A percentile compares a stretch with the other conserved stretches of the same genome.
Conservation (phyloP, 2,797 vertebrate genomes). For the Geotrypetes seraphini region DNA sequence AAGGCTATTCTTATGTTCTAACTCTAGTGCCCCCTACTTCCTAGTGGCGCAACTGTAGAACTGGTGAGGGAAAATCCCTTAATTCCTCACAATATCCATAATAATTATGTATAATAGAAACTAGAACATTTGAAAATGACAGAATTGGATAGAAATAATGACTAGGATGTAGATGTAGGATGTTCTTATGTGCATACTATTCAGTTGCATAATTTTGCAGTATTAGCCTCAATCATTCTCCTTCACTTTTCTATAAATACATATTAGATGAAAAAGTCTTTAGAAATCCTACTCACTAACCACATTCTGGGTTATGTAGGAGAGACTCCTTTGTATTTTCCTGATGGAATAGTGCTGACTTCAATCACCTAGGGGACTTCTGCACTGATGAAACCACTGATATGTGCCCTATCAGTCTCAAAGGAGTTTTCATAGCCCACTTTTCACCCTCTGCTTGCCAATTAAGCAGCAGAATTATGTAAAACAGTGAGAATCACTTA, state of each 20-base stretch:
- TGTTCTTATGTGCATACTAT: conserved; percentile 58
- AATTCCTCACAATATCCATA: too few species aligned
- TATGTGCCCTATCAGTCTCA: conserved; percentile 83
- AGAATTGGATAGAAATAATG: conserved; percentile 21
- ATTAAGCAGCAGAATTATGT: conserved; percentile 96
- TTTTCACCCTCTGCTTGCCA: conserved; percentile 81
- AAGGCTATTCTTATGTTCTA: too few species aligned
- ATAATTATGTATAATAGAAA: too few species aligned
- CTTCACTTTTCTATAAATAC: conserved; percentile 64
- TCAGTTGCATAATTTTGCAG: conserved; percentile 60
- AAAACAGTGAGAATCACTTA: conserved; percentile 85
- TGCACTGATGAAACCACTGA: conserved; percentile 88
- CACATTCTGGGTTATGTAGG: conserved; percentile 59
- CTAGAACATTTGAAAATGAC: conserved; percentile 27
- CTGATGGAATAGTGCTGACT: conserved; percentile 84
- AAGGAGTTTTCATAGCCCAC: conserved; percentile 74
- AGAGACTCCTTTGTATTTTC: conserved; percentile 62
- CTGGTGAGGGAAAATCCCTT: too few species aligned
- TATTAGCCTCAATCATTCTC: conserved; percentile 73
- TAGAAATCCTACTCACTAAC: conserved; percentile 45
- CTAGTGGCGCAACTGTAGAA: too few species aligned
- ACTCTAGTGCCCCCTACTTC: too few species aligned
- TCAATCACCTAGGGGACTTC: conserved; percentile 80
- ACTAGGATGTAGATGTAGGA: conserved; percentile 59
- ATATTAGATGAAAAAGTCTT: conserved; percentile 54